Evolutionary conservation across 2,888 invertebrate species (phyloP).

Genomic region (Macropis europaea): DNA sequence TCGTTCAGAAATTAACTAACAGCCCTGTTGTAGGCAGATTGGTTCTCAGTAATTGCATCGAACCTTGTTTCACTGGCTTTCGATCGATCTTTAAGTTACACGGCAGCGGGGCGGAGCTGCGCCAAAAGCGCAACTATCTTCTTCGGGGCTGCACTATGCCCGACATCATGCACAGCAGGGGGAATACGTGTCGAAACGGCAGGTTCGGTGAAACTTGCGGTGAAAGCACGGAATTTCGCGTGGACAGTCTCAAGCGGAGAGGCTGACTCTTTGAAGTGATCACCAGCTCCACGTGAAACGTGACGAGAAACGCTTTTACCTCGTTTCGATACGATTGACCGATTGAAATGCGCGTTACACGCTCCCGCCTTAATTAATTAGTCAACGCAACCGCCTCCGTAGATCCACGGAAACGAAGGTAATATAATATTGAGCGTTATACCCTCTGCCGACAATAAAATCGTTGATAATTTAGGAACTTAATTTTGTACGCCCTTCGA

Average conservation of each 20-base stretch:
- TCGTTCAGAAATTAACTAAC: not conserved
- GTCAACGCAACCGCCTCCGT: not conserved
- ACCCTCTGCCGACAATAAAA: too few species aligned
- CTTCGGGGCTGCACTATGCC: not conserved
- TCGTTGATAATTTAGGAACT: too few species aligned
- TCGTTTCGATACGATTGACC: not conserved
- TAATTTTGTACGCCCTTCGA: too few species aligned
- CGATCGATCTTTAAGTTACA: conserved; percentile 11
- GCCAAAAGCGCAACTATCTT: not conserved
- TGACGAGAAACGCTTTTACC: conserved; percentile 3
- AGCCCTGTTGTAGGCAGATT: not conserved
- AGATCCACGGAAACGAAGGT: not conserved
- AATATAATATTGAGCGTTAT: too few species aligned
- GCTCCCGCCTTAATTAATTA: not conserved
- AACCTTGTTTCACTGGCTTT: not conserved
- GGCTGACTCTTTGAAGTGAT: not conserved
- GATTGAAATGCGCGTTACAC: conserved; percentile 3
- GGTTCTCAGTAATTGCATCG: not conserved
- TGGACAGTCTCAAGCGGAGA: conserved; percentile 5
- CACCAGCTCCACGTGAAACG: not conserved
- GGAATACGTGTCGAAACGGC: not conserved
- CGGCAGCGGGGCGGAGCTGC: not conserved
- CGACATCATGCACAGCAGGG: not conserved
- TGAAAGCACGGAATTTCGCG: not conserved
- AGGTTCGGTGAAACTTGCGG: not conserved